These are phyloP conservation scores for Micromys minutus DNA, from an alignment of 2,113 vertebrate species.

Conservation along the genomic window DNA sequence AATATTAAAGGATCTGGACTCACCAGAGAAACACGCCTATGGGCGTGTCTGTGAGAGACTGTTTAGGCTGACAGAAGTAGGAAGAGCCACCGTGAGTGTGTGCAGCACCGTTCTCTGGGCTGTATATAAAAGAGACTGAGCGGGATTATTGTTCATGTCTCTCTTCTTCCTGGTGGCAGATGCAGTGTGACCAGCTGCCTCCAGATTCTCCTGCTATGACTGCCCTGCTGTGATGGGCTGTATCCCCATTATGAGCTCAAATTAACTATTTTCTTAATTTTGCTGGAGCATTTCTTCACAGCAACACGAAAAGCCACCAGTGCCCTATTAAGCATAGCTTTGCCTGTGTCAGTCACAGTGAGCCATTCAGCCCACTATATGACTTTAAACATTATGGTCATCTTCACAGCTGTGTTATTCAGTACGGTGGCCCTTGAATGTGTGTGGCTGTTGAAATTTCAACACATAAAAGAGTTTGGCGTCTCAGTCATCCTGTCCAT, in stretches of 20 bases:
- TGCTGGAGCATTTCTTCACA: background rate
- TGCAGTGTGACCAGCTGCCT: background rate
- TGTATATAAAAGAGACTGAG: background rate
- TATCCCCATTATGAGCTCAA: background rate
- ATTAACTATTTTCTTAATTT: background rate
- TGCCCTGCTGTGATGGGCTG: background rate
- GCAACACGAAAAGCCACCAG: background rate
- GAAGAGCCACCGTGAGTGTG: background rate
- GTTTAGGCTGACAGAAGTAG: background rate
- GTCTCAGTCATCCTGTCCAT: background rate
- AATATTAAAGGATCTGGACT: background rate
- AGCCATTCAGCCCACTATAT: background rate
- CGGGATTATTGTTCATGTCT: background rate
- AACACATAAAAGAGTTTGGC: background rate
- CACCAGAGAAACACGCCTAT: background rate
- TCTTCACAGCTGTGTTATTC: background rate
- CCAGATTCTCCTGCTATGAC: too few species aligned
- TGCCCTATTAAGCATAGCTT: background rate
- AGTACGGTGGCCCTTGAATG: background rate
- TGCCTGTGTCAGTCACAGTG: background rate
- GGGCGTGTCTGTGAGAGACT: background rate
- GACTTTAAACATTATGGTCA: slow-evolving; percentile 5
- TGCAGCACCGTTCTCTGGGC: background rate
- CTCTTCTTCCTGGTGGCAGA: background rate
- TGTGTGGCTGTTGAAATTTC: slow-evolving; percentile 1